Conservation (phyloP, 2,113 vertebrate genomes). For the Oryzias curvinotus region DNA sequence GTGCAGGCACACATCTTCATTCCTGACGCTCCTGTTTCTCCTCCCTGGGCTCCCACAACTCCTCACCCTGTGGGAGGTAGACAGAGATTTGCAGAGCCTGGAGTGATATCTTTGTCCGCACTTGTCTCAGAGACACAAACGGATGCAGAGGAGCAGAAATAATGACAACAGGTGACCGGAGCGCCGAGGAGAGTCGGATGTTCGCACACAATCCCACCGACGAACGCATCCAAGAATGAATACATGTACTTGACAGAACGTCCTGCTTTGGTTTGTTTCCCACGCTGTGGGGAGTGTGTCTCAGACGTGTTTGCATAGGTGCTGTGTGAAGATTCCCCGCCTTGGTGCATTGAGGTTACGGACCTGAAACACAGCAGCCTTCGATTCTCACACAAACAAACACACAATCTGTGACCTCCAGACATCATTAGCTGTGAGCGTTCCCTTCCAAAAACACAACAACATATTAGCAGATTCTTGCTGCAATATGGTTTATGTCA, state of each 20-base stretch:
- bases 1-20: constrained; percentile 49
- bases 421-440: constrained; percentile 2
- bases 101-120: constrained; percentile 66
- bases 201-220: background rate
- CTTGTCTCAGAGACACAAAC: constrained; percentile 35
- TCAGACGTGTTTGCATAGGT: constrained; percentile 36
- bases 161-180: constrained; percentile 44
- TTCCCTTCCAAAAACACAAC: constrained; percentile 8
- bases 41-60: constrained; percentile 42
- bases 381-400: background rate
- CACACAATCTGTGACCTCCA: constrained; percentile 1
- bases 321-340: background rate
- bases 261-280: constrained; percentile 41
- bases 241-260: background rate
- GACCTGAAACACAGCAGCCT: constrained; percentile 11
- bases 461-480: constrained; percentile 12
- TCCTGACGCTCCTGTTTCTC: constrained; percentile 48
- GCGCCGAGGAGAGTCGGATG: constrained; percentile 18
- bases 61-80: constrained; percentile 53
- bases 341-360: constrained; percentile 40
- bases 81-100: constrained; percentile 47
- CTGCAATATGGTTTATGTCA: constrained; percentile 19
- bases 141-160: constrained; percentile 9
- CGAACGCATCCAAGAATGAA: background rate
- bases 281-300: constrained; percentile 45